Evolutionary conservation across 2,888 invertebrate species (phyloP), one percentile per base, ranked within the genome.

Genomic region (Sinhomidia bicolor): DNA sequence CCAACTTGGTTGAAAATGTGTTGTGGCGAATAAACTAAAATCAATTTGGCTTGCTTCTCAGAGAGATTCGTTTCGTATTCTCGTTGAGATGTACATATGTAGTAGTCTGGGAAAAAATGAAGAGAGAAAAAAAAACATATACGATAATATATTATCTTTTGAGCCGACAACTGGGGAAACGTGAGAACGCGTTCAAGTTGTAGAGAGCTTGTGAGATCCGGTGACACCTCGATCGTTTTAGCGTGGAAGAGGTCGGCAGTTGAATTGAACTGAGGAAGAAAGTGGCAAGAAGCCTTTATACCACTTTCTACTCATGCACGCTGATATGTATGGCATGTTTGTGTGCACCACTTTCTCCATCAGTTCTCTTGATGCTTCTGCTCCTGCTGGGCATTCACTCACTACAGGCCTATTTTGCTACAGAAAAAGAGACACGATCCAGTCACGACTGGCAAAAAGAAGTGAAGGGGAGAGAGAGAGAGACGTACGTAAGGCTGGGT

Each of bases 141-240:
- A 36, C 7, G 36, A 7, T 36, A 36, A 36, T 47, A 62, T 80
- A 60, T 41, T 60, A 36, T 12, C 14, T 7, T 32, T 12, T 65
- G 71, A 76, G 74, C 60, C 62, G 76, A 84, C 84, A 84, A 60
- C n/a, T 79, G 85, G 85, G 85, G 85, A 65, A 84, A 85, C 51
- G 29, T 85, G 85, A 85, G 78, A 85, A 32, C 12, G 41, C 12
- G 76, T 76, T 51, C 36, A 47, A 78, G 26, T 51, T 47, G 57
- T 54, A 78, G 65, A 5, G 36, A 36, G 14, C 32, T n/a, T 17
- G 32, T 36, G 36, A 65, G 6, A 36, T 29, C 29, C 68, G 26
- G 41, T 51, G 60, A 78, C 85, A 85, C 85, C 85, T 85, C 62
- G 85, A 85, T 85, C 62, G 83, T 29, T 62, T 78, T 65, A 60